Evolutionary conservation across 2,888 invertebrate species (phyloP).

Genomic region (Thecocarcelia acutangulata): DNA sequence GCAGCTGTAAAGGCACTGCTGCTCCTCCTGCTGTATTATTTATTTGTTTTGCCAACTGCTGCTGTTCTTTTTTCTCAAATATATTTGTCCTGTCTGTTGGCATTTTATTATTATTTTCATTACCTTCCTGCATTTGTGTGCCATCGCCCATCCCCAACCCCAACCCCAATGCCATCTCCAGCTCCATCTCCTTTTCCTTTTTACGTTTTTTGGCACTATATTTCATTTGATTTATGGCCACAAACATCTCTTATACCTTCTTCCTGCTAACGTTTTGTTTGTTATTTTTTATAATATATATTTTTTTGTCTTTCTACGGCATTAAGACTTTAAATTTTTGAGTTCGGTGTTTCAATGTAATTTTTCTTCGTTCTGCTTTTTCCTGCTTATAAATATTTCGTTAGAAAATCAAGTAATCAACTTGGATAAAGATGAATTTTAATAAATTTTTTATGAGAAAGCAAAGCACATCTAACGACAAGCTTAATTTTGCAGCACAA

Average conservation of each 20-base stretch:
- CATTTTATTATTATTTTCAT: constrained; percentile 66
- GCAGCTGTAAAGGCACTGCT: constrained; percentile 38
- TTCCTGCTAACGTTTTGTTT: constrained; percentile 48
- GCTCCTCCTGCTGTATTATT: constrained; percentile 43
- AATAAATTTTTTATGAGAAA: constrained; percentile 32
- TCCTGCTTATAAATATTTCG: constrained; percentile 32
- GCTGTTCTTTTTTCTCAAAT: constrained; percentile 27
- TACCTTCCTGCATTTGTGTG: constrained; percentile 34
- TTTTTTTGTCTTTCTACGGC: constrained; percentile 17
- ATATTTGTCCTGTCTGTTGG: constrained; percentile 49
- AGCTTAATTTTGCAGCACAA: constrained; percentile 9
- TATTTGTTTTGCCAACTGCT: constrained; percentile 31
- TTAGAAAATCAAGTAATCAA: constrained; percentile 43
- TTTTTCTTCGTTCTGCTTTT: constrained; percentile 20
- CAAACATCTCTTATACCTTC: constrained; percentile 73
- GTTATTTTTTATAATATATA: neutral
- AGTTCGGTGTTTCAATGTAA: constrained; percentile 26
- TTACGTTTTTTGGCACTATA: constrained; percentile 72
- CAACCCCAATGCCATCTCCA: constrained; percentile 40
- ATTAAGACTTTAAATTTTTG: constrained; percentile 31
- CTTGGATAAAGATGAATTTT: constrained; percentile 38
- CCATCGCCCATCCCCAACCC: constrained; percentile 1
- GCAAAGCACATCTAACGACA: constrained; percentile 31
- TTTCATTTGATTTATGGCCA: constrained; percentile 78
- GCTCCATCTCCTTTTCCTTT: constrained; percentile 66